Percentiles rank a stretch among this genome's conserved stretches.
Evolutionary conservation across 1,140 invertebrate genomes (phyloP).

Genomic region (Myzus persicae): DNA sequence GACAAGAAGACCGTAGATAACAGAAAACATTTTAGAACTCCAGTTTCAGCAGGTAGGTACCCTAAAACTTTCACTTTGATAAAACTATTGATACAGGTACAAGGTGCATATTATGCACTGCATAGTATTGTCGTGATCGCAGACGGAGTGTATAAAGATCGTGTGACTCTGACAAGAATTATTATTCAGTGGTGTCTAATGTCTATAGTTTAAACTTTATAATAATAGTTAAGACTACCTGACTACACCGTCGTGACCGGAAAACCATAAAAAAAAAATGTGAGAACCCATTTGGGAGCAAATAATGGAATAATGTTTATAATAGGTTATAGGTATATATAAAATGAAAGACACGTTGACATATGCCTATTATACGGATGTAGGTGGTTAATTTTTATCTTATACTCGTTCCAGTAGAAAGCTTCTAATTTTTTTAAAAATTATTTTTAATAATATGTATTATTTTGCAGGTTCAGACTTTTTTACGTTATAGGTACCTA

Average conservation of each 20-base stretch:
- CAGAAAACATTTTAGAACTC: not conserved
- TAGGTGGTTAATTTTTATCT: not conserved
- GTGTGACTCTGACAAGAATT: not conserved
- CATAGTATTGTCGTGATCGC: not conserved
- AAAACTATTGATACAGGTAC: not conserved
- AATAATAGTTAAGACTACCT: not conserved
- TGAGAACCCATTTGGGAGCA: not conserved
- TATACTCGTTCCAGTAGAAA: not conserved
- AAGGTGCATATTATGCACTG: too few relatives aligned
- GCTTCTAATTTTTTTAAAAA: not conserved
- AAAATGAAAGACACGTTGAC: not conserved
- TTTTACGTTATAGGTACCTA: not conserved
- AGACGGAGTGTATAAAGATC: not conserved
- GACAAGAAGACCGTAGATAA: not conserved
- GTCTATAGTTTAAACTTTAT: not conserved
- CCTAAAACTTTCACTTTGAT: not conserved
- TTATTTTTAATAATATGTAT: not conserved
- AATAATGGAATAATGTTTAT: conserved; percentile 1
- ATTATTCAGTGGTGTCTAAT: not conserved
- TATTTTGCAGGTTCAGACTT: not conserved
- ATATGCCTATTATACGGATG: not conserved
- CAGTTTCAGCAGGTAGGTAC: not conserved
- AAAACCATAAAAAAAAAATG: not conserved
- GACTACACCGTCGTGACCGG: not conserved
- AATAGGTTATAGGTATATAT: not conserved